Evolutionary conservation across 2,113 vertebrate species (phyloP).

Genomic region (Ramphastos sulfuratus): DNA sequence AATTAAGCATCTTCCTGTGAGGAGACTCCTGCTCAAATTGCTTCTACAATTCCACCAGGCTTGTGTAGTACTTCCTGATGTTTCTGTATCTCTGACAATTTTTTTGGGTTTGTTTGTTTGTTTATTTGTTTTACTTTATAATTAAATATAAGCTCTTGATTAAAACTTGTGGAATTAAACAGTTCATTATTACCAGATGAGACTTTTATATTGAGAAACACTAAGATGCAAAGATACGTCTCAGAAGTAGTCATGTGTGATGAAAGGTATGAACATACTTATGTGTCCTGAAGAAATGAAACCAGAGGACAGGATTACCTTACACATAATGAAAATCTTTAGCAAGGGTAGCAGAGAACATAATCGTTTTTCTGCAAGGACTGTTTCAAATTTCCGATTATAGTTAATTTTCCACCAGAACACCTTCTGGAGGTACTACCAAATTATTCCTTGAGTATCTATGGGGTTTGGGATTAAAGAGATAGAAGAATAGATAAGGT

Average conservation of each 20-base stretch:
- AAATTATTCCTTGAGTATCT: neutral
- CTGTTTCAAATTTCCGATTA: neutral
- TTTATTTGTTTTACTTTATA: neutral
- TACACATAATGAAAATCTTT: neutral
- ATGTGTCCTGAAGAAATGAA: neutral
- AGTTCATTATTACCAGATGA: neutral
- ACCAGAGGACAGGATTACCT: neutral
- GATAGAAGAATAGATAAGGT: fast-evolving
- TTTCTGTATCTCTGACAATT: neutral
- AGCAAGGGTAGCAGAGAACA: neutral
- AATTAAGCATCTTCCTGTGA: neutral
- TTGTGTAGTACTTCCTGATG: neutral
- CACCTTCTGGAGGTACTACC: neutral
- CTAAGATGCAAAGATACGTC: fast-evolving
- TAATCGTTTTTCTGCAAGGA: neutral
- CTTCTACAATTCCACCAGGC: neutral
- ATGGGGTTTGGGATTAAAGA: neutral
- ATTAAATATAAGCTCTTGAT: neutral
- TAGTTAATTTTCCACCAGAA: neutral
- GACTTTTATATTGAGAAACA: neutral
- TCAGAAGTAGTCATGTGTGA: neutral
- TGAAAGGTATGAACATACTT: neutral
- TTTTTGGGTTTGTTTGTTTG: neutral
- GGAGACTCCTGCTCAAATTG: neutral
- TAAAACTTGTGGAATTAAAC: neutral